These are phyloP conservation scores for Drosophila picticornis DNA, from an alignment of 2,888 invertebrate genomes.

Conservation along the genomic window DNA sequence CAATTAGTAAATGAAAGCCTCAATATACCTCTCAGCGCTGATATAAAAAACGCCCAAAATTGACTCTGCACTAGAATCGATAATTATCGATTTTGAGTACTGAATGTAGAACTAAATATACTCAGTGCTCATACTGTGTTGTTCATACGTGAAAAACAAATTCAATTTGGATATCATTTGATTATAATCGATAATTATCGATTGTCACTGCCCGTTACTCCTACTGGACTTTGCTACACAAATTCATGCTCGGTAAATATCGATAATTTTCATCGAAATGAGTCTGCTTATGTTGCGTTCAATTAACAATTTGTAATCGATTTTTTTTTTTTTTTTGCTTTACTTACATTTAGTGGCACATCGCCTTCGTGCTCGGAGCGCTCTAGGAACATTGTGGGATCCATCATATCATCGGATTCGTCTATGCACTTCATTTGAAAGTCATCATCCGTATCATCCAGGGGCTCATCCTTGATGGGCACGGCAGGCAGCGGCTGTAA, in stretches of 20 bases:
- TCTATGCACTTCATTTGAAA: constrained; percentile 80
- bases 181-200: not conserved
- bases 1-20: not conserved
- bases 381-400: constrained; percentile 85
- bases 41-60: not conserved
- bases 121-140: not conserved
- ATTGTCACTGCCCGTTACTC: not conserved
- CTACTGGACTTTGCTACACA: not conserved
- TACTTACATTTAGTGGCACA: constrained; percentile 76
- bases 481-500: constrained; percentile 83
- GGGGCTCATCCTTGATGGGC: constrained; percentile 84
- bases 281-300: not conserved
- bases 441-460: constrained; percentile 82
- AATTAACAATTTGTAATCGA: not conserved
- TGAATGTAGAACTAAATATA: not conserved
- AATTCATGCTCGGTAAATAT: not conserved
- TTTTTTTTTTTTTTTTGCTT: not conserved
- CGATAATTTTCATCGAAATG: not conserved
- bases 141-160: no score
- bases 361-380: constrained; percentile 83
- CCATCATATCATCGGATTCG: constrained; percentile 84
- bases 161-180: not conserved
- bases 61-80: not conserved
- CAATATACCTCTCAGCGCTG: no score
- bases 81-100: not conserved